Evolutionary conservation across 2,888 invertebrate genomes (phyloP).

Genomic region (Tenthredo amoena): DNA sequence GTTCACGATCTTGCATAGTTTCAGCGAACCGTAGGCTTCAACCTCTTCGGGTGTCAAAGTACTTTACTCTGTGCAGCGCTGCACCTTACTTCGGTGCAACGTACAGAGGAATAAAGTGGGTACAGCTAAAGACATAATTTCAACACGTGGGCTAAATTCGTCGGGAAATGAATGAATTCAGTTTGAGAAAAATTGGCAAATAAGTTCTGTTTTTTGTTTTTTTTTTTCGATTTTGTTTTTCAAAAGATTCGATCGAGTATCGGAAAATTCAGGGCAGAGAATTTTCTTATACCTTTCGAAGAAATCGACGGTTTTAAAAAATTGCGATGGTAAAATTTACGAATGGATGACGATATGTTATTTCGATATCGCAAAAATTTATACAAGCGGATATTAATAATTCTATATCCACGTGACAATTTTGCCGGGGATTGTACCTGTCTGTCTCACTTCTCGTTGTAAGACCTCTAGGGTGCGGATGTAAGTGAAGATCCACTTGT

Average conservation of each 20-base stretch:
- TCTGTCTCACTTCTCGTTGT: constrained; percentile 8
- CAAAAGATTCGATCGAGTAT: too few species aligned
- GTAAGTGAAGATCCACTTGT: constrained; percentile 68
- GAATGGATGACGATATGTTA: not conserved
- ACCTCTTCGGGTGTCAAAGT: constrained; percentile 37
- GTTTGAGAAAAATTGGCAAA: not conserved
- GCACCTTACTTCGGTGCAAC: not conserved
- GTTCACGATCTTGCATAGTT: constrained; percentile 63
- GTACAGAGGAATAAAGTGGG: constrained; percentile 4
- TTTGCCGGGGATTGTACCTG: constrained; percentile 19
- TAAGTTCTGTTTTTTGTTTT: too few species aligned
- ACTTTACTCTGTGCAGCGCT: not conserved
- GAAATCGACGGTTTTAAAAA: not conserved
- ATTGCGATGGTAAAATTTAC: not conserved
- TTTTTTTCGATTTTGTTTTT: too few species aligned
- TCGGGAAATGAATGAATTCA: not conserved
- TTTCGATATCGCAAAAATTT: too few species aligned
- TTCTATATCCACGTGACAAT: not conserved
- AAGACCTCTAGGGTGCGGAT: constrained; percentile 57
- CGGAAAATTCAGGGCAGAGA: too few species aligned
- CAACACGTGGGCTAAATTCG: not conserved
- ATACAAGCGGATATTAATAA: not conserved
- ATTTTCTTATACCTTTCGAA: too few species aligned
- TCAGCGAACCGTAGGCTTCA: constrained; percentile 49
- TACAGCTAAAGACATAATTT: not conserved